These are phyloP conservation scores for Platysternon megacephalum DNA, from an alignment of 2,113 vertebrate genomes.

Conservation along the genomic window DNA sequence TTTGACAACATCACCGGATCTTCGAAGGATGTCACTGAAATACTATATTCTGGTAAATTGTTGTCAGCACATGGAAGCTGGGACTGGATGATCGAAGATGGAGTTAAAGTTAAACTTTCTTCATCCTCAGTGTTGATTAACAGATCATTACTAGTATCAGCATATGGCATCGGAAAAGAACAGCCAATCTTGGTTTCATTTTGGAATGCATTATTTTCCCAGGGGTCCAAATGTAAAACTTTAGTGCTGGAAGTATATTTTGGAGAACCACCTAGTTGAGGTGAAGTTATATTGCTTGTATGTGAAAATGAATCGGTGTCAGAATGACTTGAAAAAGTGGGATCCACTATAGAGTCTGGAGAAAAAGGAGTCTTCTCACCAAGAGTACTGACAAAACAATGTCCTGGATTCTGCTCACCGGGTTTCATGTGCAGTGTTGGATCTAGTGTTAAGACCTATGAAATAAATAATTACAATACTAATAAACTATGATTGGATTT, in stretches of 20 bases:
- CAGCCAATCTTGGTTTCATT: conserved; percentile 53
- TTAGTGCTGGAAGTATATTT: conserved; percentile 55
- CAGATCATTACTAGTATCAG: conserved; percentile 42
- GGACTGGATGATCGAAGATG: conserved; percentile 73
- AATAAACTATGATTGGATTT: neutral
- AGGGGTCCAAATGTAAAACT: conserved; percentile 50
- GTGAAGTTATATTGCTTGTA: conserved; percentile 75
- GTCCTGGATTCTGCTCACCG: conserved; percentile 77
- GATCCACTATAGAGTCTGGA: conserved; percentile 85
- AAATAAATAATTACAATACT: conserved; percentile 23
- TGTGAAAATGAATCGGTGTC: conserved; percentile 86
- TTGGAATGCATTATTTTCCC: conserved; percentile 65
- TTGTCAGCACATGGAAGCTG: conserved; percentile 66
- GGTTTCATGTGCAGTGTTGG: conserved; percentile 82
- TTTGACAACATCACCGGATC: conserved; percentile 92
- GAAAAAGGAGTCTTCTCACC: conserved; percentile 76
- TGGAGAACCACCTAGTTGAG: conserved; percentile 68
- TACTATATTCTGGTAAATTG: conserved; percentile 70
- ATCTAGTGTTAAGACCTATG: conserved; percentile 86
- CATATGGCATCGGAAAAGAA: conserved; percentile 47
- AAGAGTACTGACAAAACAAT: conserved; percentile 73
- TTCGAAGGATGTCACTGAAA: conserved; percentile 79
- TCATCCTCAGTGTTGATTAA: conserved; percentile 80
- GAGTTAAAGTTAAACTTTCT: conserved; percentile 76
- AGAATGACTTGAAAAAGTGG: conserved; percentile 75